Evolutionary conservation across 1,140 invertebrate genomes (phyloP).

Genomic region (Heliothis subflexa): DNA sequence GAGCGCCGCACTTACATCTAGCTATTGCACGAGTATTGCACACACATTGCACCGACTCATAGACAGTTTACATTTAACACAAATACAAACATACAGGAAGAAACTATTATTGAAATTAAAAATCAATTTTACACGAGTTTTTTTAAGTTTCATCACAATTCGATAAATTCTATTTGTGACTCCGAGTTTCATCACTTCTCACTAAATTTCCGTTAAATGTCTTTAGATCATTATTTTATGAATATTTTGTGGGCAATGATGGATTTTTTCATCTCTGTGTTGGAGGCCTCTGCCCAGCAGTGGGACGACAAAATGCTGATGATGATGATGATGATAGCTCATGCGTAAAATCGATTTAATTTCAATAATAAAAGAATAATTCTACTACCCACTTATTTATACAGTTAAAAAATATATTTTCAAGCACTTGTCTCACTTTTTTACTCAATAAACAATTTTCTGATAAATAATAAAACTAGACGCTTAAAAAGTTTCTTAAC

Average conservation of each 20-base stretch:
- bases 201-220: too few species aligned
- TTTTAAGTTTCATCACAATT: neutral
- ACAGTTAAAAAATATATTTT: neutral
- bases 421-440: constrained; percentile 37
- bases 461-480: constrained; percentile 25
- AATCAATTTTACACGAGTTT: neutral
- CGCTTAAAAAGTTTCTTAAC: neutral
- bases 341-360: constrained; percentile 6
- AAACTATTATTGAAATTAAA: neutral
- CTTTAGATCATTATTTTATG: too few species aligned
- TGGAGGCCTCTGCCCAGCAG: too few species aligned
- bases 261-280: too few species aligned
- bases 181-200: too few species aligned
- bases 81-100: constrained; percentile 12
- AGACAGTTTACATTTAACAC: constrained; percentile 37
- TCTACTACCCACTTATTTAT: neutral
- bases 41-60: constrained; percentile 8
- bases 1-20: constrained; percentile 45
- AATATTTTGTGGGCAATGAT: too few species aligned
- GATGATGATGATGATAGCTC: too few species aligned
- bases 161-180: too few species aligned
- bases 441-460: neutral
- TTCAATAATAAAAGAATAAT: neutral
- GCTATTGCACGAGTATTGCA: constrained; percentile 54
- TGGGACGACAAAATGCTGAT: too few species aligned